Evolutionary conservation across 2,888 invertebrate species (phyloP).

Genomic region (Hemicrepidius hirtus): DNA sequence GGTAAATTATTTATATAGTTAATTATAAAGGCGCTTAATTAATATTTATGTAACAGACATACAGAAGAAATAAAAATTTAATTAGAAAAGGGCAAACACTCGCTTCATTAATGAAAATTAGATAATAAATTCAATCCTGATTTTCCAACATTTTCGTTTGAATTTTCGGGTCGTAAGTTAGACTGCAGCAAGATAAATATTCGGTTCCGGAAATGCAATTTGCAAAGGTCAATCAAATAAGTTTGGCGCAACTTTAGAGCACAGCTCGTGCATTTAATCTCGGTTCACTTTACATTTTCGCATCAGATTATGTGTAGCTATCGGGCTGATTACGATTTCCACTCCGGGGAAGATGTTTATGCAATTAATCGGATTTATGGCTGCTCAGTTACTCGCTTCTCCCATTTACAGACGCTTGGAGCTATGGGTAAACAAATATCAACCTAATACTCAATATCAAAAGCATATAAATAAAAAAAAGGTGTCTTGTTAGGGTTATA

Average conservation of each 20-base stretch:
- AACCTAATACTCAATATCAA: background rate
- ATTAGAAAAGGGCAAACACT: too few species aligned
- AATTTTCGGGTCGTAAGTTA: too few species aligned
- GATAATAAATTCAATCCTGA: too few species aligned
- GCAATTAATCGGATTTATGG: constrained; percentile 46
- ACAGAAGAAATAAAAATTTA: too few species aligned
- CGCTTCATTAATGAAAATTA: too few species aligned
- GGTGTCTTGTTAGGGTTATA: too few species aligned
- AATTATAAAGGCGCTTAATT: too few species aligned
- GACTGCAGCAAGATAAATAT: too few species aligned
- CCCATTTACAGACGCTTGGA: constrained; percentile 24
- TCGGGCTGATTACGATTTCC: constrained; percentile 44
- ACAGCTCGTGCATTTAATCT: constrained; percentile 3
- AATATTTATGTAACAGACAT: too few species aligned
- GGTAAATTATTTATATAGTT: too few species aligned
- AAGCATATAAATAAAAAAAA: too few species aligned
- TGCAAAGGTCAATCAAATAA: constrained; percentile 8
- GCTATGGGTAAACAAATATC: constrained; percentile 11
- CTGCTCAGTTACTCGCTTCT: constrained; percentile 36
- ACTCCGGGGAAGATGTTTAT: constrained; percentile 45
- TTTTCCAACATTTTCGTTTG: too few species aligned
- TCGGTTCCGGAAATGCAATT: constrained; percentile 15
- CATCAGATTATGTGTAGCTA: constrained; percentile 35
- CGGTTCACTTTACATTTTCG: constrained; percentile 26
- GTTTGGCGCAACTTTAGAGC: constrained; percentile 5